Base-by-base conservation (phyloP, 2,797 vertebrate species). In the Erethizon dorsatum region DNA sequence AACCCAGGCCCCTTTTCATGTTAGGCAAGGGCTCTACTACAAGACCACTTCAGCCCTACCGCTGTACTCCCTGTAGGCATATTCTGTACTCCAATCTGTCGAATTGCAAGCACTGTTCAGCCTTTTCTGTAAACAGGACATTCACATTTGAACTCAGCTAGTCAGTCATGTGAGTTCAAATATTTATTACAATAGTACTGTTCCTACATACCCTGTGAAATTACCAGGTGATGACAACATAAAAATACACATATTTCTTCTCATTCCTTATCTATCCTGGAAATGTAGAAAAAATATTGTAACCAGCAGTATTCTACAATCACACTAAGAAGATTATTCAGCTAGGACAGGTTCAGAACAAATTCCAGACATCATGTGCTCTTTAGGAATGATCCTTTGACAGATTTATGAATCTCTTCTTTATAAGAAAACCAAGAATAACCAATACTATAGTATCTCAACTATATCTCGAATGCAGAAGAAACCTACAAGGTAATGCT, bases 171-270 rank as follows among this genome's bases (percentile, higher is more conserved):
- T 63, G 82, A 95, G 50, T 9, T 47, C 90, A 88, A 88, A 56
- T 56, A 71, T 9, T 52, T 82, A 85, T 41, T n/a, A 18, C 8
- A 83, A 33, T 37, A n/a, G 45, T n/a, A 87, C 69, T 45, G 69
- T 63, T 47, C 67, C 65, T 33, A 31, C 82, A 5, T 0, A 37
- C 24, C 22, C 90, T 65, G 22, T 47, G 93, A 96, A 97, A 97
- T 96, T 47, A 80, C 80, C 94, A 96, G 89, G 96, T 88, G 97
- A 69, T 56, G 92, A 97, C 90, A 97, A 57, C 86, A 78, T n/a
- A 28, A 83, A 90, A 56, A 28, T 4, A 45, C 67, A 59, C 73
- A 31, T 2, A 26, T 18, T 65, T 47, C n/a, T 65, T 75, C 86
- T 82, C 86, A 2, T 56, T 83, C 80, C 57, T 94, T 33, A 45